Conservation (phyloP, 2,888 invertebrate species). For the Pristionchus arcanus region DNA sequence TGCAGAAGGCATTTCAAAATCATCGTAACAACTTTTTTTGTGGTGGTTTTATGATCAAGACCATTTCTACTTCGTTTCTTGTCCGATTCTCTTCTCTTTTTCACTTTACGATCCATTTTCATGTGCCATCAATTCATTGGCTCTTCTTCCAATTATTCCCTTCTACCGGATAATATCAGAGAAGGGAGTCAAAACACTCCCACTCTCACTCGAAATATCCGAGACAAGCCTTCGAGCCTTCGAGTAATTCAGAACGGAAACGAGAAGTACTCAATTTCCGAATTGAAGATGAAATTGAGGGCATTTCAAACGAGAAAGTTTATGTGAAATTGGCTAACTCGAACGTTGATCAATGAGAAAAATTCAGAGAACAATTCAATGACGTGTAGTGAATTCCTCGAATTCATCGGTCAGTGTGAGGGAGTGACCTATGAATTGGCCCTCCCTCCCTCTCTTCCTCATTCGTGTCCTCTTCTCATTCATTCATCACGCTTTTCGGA, state of each 20-base stretch:
- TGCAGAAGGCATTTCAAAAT: too few relatives aligned
- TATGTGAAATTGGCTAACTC: neutral
- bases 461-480: neutral
- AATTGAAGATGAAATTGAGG: neutral
- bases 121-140: neutral
- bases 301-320: neutral
- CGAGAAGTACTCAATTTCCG: neutral
- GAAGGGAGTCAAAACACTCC: neutral
- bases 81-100: neutral
- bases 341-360: neutral
- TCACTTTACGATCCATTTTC: neutral
- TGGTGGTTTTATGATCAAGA: neutral
- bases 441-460: neutral
- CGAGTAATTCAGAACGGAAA: neutral
- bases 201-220: constrained; percentile 24
- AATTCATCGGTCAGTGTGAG: neutral
- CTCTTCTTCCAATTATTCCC: neutral
- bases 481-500: too few relatives aligned
- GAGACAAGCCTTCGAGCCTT: neutral
- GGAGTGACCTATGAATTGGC: neutral
- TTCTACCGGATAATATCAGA: neutral
- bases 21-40: too few relatives aligned
- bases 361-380: neutral
- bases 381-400: neutral
- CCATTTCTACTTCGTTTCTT: neutral